These are phyloP conservation scores for Tragelaphus imberbis DNA, from an alignment of 2,113 vertebrate species.

Conservation along the genomic window DNA sequence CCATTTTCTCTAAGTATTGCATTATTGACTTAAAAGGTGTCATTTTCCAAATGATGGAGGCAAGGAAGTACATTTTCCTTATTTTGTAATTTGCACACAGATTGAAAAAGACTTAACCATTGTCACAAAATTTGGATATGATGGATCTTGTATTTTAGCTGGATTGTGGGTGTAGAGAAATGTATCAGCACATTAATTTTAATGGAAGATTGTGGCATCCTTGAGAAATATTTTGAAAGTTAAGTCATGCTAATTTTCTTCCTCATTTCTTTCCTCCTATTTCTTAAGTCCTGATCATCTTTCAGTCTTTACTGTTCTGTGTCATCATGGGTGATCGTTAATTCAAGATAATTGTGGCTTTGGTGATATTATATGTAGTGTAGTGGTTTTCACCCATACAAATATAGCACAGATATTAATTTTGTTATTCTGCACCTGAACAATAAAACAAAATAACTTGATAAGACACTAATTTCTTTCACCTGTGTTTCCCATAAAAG, in stretches of 20 bases:
- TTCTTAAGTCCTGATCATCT: constrained; percentile 43
- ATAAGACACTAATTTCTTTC: not conserved
- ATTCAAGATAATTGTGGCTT: not conserved
- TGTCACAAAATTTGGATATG: constrained; percentile 64
- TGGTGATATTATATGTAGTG: not conserved
- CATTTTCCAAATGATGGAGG: constrained; percentile 73
- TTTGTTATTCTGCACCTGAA: not conserved
- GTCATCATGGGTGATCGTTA: not conserved
- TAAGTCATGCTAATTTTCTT: constrained; percentile 67
- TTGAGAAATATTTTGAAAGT: constrained; percentile 70
- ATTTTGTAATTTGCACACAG: constrained; percentile 75
- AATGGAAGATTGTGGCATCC: constrained; percentile 65
- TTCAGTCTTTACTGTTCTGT: constrained; percentile 23
- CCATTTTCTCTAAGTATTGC: constrained; percentile 70
- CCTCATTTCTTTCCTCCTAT: constrained; percentile 12
- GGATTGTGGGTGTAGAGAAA: constrained; percentile 67
- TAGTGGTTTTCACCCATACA: not conserved
- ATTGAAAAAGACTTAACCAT: constrained; percentile 59
- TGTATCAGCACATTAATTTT: constrained; percentile 68
- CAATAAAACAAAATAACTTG: not conserved
- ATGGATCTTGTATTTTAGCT: constrained; percentile 60
- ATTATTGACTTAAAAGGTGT: constrained; percentile 76
- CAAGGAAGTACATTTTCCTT: constrained; percentile 69
- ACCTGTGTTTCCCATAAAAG: not conserved
- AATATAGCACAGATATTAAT: not conserved